phyloP scores from a whole-genome alignment of 2,797 vertebrate species.

The Melanotaenia maccullochi region DNA sequence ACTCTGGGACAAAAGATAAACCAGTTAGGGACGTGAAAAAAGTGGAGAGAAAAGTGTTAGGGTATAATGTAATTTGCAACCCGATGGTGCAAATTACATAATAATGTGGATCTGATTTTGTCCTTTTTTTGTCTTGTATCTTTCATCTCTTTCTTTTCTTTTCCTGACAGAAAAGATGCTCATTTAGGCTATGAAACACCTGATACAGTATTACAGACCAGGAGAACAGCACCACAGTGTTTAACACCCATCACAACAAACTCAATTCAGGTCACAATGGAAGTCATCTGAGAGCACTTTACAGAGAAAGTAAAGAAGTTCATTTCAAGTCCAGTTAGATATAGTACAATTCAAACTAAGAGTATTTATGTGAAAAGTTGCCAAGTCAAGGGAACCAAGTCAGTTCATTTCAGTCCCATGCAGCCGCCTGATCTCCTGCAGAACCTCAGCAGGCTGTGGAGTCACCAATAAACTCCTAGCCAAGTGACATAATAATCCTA shows the following conservation, averaged over 20 bases:
- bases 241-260: background rate
- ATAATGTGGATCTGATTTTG: constrained; percentile 1
- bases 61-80: background rate
- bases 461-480: background rate
- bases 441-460: too few species aligned
- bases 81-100: background rate
- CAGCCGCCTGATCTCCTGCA: too few species aligned
- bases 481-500: background rate
- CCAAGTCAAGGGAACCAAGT: background rate
- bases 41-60: background rate
- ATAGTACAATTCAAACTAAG: background rate
- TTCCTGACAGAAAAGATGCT: background rate
- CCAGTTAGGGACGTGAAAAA: background rate
- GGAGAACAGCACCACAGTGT: background rate
- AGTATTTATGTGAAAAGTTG: background rate
- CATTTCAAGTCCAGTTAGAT: background rate
- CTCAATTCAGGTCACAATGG: background rate
- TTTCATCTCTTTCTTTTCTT: background rate
- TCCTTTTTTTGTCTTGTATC: background rate
- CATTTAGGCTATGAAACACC: background rate
- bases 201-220: background rate
- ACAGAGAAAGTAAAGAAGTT: background rate
- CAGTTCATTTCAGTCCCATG: background rate
- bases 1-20: background rate
- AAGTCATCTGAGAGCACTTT: background rate